Evolutionary conservation across 2,797 vertebrate genomes (phyloP).

Genomic region (Gadopsis bispinosus): DNA sequence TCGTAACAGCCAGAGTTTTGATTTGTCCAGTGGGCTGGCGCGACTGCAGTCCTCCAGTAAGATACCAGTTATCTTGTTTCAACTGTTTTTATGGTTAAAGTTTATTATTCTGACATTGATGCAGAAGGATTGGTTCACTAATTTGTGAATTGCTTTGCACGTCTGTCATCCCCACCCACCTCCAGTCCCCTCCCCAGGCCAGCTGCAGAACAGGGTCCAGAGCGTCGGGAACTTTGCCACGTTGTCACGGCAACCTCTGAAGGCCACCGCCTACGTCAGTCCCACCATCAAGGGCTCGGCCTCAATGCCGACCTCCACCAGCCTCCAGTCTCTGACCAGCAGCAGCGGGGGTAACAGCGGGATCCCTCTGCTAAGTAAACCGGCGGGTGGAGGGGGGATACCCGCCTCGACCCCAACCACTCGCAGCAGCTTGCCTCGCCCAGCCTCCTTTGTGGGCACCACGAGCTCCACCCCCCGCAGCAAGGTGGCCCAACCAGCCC

Average conservation of each 20-base stretch:
- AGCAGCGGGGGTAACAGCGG: conserved; percentile 81
- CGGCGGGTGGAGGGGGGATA: conserved; percentile 9
- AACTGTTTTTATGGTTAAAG: not conserved
- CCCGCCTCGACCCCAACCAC: conserved; percentile 53
- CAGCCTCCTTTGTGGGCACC: conserved; percentile 84
- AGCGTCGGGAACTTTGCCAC: conserved; percentile 90
- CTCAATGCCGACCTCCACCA: conserved; percentile 77
- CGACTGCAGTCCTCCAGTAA: conserved; percentile 91
- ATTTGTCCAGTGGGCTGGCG: conserved; percentile 88
- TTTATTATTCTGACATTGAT: not conserved
- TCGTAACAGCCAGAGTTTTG: conserved; percentile 94
- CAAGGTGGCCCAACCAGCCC: conserved; percentile 89
- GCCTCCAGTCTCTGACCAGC: conserved; percentile 82
- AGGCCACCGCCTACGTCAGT: conserved; percentile 95
- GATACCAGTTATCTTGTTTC: conserved; percentile 23
- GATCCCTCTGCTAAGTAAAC: conserved; percentile 90
- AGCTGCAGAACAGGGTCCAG: conserved; percentile 91
- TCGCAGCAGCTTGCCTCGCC: conserved; percentile 91
- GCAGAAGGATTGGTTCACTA: not conserved
- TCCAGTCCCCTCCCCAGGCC: conserved; percentile 89
- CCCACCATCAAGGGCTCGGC: conserved; percentile 89
- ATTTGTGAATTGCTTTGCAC: not conserved
- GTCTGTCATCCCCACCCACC: not conserved
- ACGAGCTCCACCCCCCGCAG: conserved; percentile 87
- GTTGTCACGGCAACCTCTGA: conserved; percentile 87